phyloP scores from a whole-genome alignment of 2,113 vertebrate species.

The Aplodontia rufa region DNA sequence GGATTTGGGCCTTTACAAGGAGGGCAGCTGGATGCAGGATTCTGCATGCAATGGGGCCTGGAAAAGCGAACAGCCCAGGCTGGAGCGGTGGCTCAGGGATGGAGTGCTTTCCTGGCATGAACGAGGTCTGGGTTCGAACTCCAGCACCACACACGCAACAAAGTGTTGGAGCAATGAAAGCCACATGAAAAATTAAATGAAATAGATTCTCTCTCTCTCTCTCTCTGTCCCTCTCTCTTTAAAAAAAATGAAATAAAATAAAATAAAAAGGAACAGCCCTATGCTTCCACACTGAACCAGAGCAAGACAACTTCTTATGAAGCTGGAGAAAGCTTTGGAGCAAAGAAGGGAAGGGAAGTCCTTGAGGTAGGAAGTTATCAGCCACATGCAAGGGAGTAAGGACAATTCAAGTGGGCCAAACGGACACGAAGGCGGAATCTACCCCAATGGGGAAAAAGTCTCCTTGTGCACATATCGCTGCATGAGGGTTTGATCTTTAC shows the following conservation, averaged over 20 bases:
- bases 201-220: too few species aligned
- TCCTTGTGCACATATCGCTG: neutral
- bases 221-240: too few species aligned
- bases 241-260: too few species aligned
- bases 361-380: neutral
- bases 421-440: too few species aligned
- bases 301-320: neutral
- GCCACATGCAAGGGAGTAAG: neutral
- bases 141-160: too few species aligned
- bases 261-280: neutral
- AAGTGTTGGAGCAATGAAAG: too few species aligned
- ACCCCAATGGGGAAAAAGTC: accelerated
- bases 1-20: neutral
- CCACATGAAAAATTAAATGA: too few species aligned
- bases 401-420: neutral
- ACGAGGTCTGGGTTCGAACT: too few species aligned
- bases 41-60: neutral
- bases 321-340: neutral
- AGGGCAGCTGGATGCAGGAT: neutral
- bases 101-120: too few species aligned
- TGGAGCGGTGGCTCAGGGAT: too few species aligned
- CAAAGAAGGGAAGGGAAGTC: neutral
- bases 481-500: neutral
- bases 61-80: neutral
- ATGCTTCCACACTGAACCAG: neutral